Evolutionary conservation across 2,113 vertebrate species (phyloP), one percentile per base, ranked within the genome.

Genomic region (Scophthalmus maximus): DNA sequence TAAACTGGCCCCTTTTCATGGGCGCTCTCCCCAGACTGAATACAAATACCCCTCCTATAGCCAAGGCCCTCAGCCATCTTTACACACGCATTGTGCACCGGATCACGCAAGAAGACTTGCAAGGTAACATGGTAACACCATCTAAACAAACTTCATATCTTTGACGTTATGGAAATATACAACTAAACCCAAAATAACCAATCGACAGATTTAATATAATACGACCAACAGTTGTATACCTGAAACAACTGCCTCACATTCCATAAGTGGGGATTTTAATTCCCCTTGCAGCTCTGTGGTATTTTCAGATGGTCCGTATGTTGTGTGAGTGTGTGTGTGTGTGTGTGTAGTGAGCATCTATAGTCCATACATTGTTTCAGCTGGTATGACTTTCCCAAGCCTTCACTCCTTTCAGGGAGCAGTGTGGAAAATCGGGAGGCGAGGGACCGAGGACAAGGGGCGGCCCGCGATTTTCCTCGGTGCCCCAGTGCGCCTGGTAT

Each of bases 401-500:
- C 58, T 73, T 53, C 40, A 6, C 25, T 32, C 87, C 81, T 92
- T 93, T 93, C 84, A 92, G 40, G 10, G 40, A 58, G 50, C 59
- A 88, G 88, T 93, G 92, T 93, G 92, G 91, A 92, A 79, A 93
- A 94, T 94, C 84, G 76, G 76, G 81, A 88, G 86, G 88, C 87
- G 88, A 90, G 79, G 78, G 77, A 84, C 80, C 80, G 84, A 67
- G 88, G 87, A 89, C 88, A 89, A 88, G 91, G 92, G 93, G 93
- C 92, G 91, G 91, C 92, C 57, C 91, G 40, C 92, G 79, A 94
- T 94, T 94, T 88, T 92, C 93, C 92, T 93, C 93, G 93, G 92
- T 93, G 85, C 90, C 89, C 82, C 92, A 83, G 66, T 77, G 79
- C 82, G 72, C 76, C 81, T 80, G 85, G 71, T 74, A 62, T 50